Percentiles rank a stretch among this genome's conserved stretches.
These are phyloP conservation scores for Actenoides hombroni DNA, from an alignment of 2,113 vertebrate species.

Conservation along the genomic window DNA sequence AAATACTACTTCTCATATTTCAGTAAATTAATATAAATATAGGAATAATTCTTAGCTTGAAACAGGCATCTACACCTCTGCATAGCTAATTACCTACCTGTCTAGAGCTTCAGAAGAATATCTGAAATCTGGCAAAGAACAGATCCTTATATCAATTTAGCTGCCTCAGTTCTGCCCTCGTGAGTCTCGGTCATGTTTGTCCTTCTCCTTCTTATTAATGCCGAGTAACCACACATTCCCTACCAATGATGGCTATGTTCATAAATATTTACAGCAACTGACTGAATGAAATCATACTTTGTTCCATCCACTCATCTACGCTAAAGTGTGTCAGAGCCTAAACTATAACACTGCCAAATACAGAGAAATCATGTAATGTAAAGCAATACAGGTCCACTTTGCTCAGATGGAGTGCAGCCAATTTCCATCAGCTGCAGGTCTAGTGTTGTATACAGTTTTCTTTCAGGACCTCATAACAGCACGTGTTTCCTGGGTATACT, in stretches of 20 bases:
- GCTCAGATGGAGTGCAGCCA: not conserved
- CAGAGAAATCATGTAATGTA: not conserved
- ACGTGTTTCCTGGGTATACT: not conserved
- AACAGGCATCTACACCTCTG: not conserved
- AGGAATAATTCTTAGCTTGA: not conserved
- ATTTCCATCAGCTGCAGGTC: not conserved
- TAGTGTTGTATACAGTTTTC: not conserved
- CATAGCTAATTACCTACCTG: not conserved
- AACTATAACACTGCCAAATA: slow-evolving; percentile 14
- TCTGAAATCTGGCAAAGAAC: not conserved
- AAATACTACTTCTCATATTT: not conserved
- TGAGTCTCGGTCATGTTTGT: not conserved
- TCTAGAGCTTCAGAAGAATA: not conserved
- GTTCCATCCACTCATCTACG: slow-evolving; percentile 38
- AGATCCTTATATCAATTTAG: not conserved
- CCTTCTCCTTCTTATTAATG: slow-evolving; percentile 6
- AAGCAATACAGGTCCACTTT: not conserved
- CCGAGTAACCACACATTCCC: not conserved
- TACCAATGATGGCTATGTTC: slow-evolving; percentile 34
- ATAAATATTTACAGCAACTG: slow-evolving; percentile 75
- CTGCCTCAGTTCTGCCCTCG: not conserved
- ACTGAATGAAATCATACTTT: slow-evolving; percentile 62
- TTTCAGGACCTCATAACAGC: not conserved
- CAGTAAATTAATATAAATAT: not conserved
- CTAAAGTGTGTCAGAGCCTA: slow-evolving; percentile 3